Evolutionary conservation across 2,888 invertebrate species (phyloP).

Genomic region (Limnephilus auricula): DNA sequence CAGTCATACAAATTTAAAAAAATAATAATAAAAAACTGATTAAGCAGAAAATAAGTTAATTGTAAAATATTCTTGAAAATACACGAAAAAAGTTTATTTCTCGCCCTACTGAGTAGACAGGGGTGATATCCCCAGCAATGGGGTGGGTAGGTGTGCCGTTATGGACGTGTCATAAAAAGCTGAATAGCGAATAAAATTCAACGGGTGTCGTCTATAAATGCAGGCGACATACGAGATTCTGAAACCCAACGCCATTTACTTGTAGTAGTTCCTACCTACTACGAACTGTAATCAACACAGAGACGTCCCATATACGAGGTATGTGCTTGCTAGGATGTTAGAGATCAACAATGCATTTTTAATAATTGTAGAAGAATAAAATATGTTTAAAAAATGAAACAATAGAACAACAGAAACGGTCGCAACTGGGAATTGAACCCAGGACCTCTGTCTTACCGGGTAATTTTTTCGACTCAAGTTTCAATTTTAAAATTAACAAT

Average conservation of each 20-base stretch:
- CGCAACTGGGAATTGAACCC: too few relatives aligned
- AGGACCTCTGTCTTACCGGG: too few relatives aligned
- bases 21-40: too few relatives aligned
- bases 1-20: too few relatives aligned
- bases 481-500: too few relatives aligned
- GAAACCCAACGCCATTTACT: neutral
- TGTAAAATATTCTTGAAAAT: neutral
- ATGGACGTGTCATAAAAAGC: slow-evolving; percentile 22
- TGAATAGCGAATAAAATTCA: slow-evolving; percentile 32
- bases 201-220: slow-evolving; percentile 19
- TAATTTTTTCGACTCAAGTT: too few relatives aligned
- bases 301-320: neutral
- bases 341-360: neutral
- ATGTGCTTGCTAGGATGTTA: neutral
- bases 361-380: too few relatives aligned
- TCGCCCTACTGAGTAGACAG: neutral
- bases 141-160: neutral
- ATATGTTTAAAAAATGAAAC: too few relatives aligned
- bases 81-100: neutral
- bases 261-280: neutral
- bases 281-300: neutral
- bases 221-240: slow-evolving; percentile 18
- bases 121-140: neutral
- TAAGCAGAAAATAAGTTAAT: too few relatives aligned
- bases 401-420: too few relatives aligned